Evolutionary conservation across 2,113 vertebrate species (phyloP).

Genomic region (Axis porcinus): DNA sequence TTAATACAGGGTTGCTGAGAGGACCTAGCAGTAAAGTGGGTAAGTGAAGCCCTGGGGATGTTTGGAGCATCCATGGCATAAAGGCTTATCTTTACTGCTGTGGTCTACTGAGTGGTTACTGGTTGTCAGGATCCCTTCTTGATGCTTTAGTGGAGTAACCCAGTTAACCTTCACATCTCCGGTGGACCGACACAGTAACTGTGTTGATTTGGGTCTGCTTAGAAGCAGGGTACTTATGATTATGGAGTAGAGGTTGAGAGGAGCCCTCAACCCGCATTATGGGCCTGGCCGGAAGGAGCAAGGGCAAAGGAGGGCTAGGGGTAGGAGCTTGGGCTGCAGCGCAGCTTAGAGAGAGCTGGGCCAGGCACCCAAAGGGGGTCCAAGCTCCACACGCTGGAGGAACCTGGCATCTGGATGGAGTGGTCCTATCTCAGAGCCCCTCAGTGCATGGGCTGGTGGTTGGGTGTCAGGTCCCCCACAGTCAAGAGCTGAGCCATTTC

Average conservation of each 20-base stretch:
- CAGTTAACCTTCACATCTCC: background rate
- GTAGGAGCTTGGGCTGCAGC: background rate
- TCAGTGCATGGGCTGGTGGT: background rate
- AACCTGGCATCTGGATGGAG: background rate
- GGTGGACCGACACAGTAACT: accelerated
- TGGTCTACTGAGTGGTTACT: accelerated
- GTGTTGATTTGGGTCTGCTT: background rate
- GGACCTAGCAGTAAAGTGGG: accelerated
- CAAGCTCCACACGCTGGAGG: accelerated
- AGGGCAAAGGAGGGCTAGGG: too few species aligned
- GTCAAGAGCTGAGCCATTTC: background rate
- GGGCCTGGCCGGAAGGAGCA: accelerated
- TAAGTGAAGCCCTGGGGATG: background rate
- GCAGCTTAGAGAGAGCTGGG: background rate
- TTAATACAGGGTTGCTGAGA: background rate
- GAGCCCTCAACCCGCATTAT: accelerated
- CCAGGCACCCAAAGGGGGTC: background rate
- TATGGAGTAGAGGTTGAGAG: background rate
- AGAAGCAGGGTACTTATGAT: background rate
- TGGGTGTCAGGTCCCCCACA: background rate
- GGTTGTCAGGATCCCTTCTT: too few species aligned
- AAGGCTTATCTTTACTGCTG: background rate
- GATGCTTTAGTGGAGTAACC: background rate
- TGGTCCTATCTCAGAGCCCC: too few species aligned
- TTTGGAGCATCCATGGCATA: accelerated